These are phyloP conservation scores for Allolobophora icterica DNA, from an alignment of 2,888 invertebrate species.

Conservation along the genomic window DNA sequence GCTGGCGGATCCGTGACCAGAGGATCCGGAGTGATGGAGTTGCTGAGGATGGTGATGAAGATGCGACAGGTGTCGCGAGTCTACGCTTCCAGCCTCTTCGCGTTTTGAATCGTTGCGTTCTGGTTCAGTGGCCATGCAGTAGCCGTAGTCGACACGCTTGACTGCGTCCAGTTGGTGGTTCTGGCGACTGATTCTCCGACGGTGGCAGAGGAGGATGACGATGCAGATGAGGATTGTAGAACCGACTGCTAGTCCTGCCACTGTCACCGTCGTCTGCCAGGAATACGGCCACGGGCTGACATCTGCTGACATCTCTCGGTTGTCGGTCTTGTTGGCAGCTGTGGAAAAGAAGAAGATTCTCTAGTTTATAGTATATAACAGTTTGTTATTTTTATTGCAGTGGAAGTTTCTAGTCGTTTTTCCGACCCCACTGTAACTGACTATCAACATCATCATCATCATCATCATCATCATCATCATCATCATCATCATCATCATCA, in stretches of 20 bases:
- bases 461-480: too few relatives aligned
- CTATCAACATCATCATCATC: too few relatives aligned
- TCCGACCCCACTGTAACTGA: too few relatives aligned
- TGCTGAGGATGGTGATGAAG: not conserved
- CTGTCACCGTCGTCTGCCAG: constrained; percentile 18
- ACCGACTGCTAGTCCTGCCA: constrained; percentile 8
- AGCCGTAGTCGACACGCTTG: not conserved
- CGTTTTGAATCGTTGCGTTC: not conserved
- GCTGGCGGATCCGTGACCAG: not conserved
- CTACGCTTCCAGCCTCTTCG: not conserved
- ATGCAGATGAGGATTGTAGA: not conserved
- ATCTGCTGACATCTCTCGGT: not conserved
- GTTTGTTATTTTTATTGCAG: too few relatives aligned
- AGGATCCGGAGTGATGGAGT: not conserved
- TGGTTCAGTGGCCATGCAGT: not conserved
- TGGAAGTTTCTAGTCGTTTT: too few relatives aligned
- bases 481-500: too few relatives aligned
- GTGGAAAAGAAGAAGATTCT: not conserved
- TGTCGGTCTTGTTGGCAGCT: constrained; percentile 15
- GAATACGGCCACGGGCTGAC: not conserved
- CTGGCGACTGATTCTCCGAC: not conserved
- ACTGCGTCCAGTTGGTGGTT: not conserved
- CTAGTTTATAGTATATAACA: too few relatives aligned
- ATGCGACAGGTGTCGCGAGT: not conserved
- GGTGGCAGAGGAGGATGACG: constrained; percentile 1